Evolutionary conservation across 2,888 invertebrate genomes (phyloP), one percentile per base, ranked within the genome.

Genomic region (Erebia aethiops): DNA sequence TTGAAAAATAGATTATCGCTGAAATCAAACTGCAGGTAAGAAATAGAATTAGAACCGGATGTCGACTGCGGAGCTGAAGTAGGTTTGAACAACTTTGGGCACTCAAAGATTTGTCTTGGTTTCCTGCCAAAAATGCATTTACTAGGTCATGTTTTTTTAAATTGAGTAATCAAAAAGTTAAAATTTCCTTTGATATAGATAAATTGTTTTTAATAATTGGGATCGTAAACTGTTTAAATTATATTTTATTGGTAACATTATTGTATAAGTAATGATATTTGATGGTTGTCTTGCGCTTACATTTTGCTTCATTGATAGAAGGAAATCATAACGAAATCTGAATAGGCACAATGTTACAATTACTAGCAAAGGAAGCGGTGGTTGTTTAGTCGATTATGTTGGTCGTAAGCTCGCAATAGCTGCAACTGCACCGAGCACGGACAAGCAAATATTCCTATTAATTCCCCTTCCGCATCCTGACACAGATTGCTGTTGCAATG

Each of bases 91-190:
- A 71, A 70, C 67, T 61, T 71, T 49, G 61, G 41, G 41, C 49
- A 65, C 69, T 71, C 71, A 66, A 65, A 70, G 49, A 65, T 71
- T 71, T 65, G 14, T 51, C 43, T 79, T 76, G 75, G 76, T 71
- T 35, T 52, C 57, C 52, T 74, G 71, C 74, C 75, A 76, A 76
- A 68, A 72, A 68, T 72, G 65, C 72, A 76, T 75, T 78, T 76
- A 74, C 72, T 74, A 72, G 72, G 64, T 70, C 74, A 70, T 66
- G 72, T 71, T 73, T 62, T 62, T 73, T 62, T 62, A 18, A 49
- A 62, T 62, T 21, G 35, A 35, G 35, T 35, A 62, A 62, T 62
- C 18, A 49, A 13, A 62, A 18, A 49, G 2, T 21, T 21, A 21
- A 14, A 49, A 18, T n/a, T n/a, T n/a, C 2, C 13, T 46, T 61